phyloP scores from a whole-genome alignment of 2,113 vertebrate species.

The Aegypius monachus region DNA sequence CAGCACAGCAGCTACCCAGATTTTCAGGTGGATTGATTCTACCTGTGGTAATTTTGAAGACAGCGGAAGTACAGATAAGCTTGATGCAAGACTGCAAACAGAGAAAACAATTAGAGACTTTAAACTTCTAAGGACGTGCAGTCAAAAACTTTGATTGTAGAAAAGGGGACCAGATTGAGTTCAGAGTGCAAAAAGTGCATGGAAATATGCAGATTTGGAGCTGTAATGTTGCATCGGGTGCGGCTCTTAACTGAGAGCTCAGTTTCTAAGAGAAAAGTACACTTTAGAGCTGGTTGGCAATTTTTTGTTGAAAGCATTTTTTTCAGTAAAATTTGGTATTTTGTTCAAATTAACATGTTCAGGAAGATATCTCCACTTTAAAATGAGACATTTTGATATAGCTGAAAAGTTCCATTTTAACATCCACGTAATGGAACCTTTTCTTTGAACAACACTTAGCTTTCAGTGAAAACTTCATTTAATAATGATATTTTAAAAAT shows the following conservation, averaged over 20 bases:
- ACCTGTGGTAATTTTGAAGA: neutral
- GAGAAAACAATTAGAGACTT: neutral
- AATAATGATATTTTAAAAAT: neutral
- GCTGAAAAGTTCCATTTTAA: neutral
- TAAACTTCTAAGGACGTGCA: neutral
- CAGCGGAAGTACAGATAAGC: neutral
- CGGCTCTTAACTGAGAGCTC: neutral
- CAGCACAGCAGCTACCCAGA: neutral
- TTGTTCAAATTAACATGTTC: neutral
- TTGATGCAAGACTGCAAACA: neutral
- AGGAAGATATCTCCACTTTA: neutral
- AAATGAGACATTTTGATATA: neutral
- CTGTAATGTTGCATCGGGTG: neutral
- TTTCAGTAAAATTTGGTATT: neutral
- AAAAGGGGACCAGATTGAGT: rapidly evolving
- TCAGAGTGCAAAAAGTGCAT: neutral
- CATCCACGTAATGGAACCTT: neutral
- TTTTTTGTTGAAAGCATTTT: neutral
- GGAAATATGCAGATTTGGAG: neutral
- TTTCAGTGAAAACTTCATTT: neutral
- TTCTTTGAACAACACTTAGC: neutral
- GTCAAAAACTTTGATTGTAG: neutral
- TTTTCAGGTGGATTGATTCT: neutral
- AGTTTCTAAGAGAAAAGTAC: neutral
- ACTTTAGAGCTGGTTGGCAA: neutral